A percentile compares a stretch with the other conserved stretches of the same genome.
phyloP scores from a whole-genome alignment of 2,888 invertebrate species.

The Lasioglossum pauxillum region DNA sequence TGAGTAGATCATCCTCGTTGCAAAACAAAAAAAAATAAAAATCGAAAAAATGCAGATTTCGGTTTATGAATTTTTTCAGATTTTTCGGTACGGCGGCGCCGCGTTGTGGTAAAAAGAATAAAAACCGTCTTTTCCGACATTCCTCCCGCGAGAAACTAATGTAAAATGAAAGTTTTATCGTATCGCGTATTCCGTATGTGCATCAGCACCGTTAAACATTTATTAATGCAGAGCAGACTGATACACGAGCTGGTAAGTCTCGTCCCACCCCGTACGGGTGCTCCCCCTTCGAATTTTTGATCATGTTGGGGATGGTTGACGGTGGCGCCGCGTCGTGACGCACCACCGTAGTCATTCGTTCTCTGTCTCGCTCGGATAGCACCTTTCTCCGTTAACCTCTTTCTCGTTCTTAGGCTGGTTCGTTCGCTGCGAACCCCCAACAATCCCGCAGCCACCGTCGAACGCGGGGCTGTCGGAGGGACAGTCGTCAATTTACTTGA shows the following conservation, averaged over 20 bases:
- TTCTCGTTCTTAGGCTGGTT: slow-evolving; percentile 41
- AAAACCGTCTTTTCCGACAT: too few relatives aligned
- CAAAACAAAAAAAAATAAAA: too few relatives aligned
- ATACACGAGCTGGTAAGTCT: background rate
- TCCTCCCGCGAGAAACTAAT: too few relatives aligned
- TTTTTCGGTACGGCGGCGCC: too few relatives aligned
- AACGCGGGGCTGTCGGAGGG: slow-evolving; percentile 64
- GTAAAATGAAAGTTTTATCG: too few relatives aligned
- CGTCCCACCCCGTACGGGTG: background rate
- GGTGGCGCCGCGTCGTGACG: slow-evolving; percentile 41
- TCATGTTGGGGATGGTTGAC: slow-evolving; percentile 24
- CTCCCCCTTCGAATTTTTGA: background rate
- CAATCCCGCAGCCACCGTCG: slow-evolving; percentile 69
- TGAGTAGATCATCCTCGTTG: too few relatives aligned
- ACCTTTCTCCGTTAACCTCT: slow-evolving; percentile 49
- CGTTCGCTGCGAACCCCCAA: slow-evolving; percentile 62
- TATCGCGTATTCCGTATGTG: too few relatives aligned
- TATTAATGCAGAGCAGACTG: too few relatives aligned
- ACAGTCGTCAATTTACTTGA: slow-evolving; percentile 67
- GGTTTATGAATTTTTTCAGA: too few relatives aligned
- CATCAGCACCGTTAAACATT: too few relatives aligned
- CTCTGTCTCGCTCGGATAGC: slow-evolving; percentile 25
- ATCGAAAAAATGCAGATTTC: too few relatives aligned
- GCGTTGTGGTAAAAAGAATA: too few relatives aligned
- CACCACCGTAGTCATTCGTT: slow-evolving; percentile 30